Evolutionary conservation across 2,888 invertebrate genomes (phyloP), one percentile per base, ranked within the genome.

Genomic region (Rhingia campestris): DNA sequence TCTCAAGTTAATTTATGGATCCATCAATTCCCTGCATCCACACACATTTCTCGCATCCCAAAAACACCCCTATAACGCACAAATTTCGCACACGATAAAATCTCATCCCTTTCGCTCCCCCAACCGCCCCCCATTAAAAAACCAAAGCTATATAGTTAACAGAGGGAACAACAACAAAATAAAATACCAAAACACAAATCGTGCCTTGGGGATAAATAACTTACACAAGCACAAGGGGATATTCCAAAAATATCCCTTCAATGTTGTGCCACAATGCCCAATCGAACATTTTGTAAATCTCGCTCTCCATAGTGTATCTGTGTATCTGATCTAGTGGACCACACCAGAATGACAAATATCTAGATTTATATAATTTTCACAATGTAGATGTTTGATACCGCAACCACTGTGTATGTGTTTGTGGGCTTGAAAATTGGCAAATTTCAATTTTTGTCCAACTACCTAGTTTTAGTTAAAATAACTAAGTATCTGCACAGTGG

Each of bases 271-370:
- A 72, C 73, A 74, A 54, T 72, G 63, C 70, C 63, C 47, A 77
- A 53, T 77, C 35, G 64, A 72, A 72, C 58, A 59, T 66, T 73
- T 64, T 32, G 14, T 14, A 41, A 72, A 63, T 77, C 64, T 64
- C 49, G 51, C 12, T 43, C 39, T 51, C 49, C 12, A 30, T 43
- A 30, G 22, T 30, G 14, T 37, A 4, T 69, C 49, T 30, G 51
- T 51, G 32, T 47, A 70, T 64, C 45, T 35, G 45, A 70, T 54
- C 45, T 66, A 41, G 6, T 30, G 12, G 6, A 37, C 80, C 66
- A 7, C 72, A 59, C 22, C 51, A 10, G 56, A 54, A 73, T 77
- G 82, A 79, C 73, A 82, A 79, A 82, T 79, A 54, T 63, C 69
- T 58, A 43, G 66, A 81, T 72, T 77, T 58, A 74, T 79, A 63